A percentile compares a stretch with the other conserved stretches of the same genome.
These are phyloP conservation scores for Pheucticus melanocephalus DNA, from an alignment of 2,113 vertebrate genomes.

Conservation along the genomic window DNA sequence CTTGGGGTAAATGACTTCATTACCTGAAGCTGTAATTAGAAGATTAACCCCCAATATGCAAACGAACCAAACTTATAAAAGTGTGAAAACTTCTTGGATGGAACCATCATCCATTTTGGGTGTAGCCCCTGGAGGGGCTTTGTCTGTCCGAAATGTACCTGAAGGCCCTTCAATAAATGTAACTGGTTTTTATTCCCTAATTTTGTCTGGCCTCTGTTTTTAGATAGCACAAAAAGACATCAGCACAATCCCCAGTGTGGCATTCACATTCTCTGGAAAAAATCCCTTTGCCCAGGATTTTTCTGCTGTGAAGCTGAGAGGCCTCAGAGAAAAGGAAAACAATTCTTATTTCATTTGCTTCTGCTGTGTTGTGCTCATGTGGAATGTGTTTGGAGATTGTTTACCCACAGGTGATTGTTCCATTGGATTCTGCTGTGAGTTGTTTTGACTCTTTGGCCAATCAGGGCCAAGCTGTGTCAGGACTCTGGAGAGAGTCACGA, in stretches of 20 bases:
- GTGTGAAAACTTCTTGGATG: not conserved
- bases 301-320: too few relatives aligned
- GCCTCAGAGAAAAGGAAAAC: too few relatives aligned
- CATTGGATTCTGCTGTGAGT: too few relatives aligned
- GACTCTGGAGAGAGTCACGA: too few relatives aligned
- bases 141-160: not conserved
- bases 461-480: rapidly evolving
- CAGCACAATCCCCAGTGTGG: not conserved
- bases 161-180: not conserved
- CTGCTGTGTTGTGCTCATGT: too few relatives aligned
- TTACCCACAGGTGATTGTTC: too few relatives aligned
- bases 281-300: too few relatives aligned
- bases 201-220: not conserved
- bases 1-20: not conserved
- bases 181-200: not conserved
- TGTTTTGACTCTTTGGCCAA: too few relatives aligned
- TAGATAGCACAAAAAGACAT: not conserved
- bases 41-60: not conserved
- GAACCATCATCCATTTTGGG: not conserved
- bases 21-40: not conserved
- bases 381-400: too few relatives aligned
- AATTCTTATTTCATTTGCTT: too few relatives aligned
- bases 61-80: not conserved
- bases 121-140: not conserved
- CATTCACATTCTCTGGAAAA: too few relatives aligned